Conservation (phyloP, 1,140 invertebrate species). For the Lepidurus apus region DNA sequence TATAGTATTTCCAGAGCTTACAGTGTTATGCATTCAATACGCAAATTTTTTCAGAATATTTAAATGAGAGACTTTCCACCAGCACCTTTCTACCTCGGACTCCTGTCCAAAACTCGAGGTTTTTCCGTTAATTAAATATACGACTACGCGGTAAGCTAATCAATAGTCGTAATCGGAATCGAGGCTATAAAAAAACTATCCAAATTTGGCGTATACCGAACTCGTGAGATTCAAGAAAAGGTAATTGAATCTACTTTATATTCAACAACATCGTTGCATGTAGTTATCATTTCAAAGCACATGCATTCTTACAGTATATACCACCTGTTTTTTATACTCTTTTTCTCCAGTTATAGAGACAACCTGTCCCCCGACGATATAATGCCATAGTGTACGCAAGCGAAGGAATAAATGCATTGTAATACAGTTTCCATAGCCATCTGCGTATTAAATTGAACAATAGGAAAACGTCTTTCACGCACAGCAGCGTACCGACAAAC, state of each 20-base stretch:
- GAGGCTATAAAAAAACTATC: background rate
- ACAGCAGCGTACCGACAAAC: slow-evolving; percentile 5
- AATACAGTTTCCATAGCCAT: slow-evolving; percentile 16
- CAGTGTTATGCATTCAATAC: background rate
- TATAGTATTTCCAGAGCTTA: background rate
- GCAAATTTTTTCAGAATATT: background rate
- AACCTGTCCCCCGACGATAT: slow-evolving; percentile 3
- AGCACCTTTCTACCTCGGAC: no score
- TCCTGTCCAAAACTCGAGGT: background rate
- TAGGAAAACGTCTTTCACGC: slow-evolving; percentile 9
- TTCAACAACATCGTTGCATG: background rate
- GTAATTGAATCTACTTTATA: background rate
- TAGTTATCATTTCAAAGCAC: background rate
- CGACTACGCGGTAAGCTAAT: background rate
- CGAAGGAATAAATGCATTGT: slow-evolving; percentile 15
- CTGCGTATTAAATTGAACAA: slow-evolving; percentile 17
- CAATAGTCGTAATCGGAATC: background rate
- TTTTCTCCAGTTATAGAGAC: slow-evolving; percentile 9
- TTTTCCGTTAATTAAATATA: background rate
- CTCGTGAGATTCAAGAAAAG: background rate
- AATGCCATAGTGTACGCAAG: slow-evolving; percentile 12
- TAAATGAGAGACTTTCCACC: no score
- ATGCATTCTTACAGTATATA: background rate
- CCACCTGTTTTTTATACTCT: slow-evolving; percentile 8
- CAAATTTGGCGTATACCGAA: background rate